A percentile compares a stretch with the other conserved stretches of the same genome.
phyloP scores from a whole-genome alignment of 2,888 invertebrate species.

The Xestia ashworthii region DNA sequence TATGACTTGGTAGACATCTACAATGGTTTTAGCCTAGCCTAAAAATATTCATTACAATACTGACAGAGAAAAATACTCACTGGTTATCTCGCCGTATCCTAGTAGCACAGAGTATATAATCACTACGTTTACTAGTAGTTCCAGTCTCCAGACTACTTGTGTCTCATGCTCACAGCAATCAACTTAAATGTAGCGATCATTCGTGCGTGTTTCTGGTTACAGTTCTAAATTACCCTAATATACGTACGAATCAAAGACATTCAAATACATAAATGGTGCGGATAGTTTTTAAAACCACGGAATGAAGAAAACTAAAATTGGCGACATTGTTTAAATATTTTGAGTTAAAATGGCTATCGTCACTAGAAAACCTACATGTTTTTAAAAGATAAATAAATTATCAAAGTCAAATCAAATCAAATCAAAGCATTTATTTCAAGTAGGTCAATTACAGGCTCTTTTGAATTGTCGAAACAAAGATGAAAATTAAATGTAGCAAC shows the following conservation, averaged over 20 bases:
- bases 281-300: neutral
- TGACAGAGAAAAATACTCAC: neutral
- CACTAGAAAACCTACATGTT: neutral
- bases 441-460: too few relatives aligned
- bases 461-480: too few relatives aligned
- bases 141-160: too few relatives aligned
- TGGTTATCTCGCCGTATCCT: neutral
- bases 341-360: neutral
- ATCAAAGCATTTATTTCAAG: too few relatives aligned
- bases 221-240: neutral
- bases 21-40: neutral
- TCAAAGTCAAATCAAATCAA: too few relatives aligned
- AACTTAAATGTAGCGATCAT: neutral
- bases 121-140: too few relatives aligned
- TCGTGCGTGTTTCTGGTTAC: neutral
- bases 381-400: neutral
- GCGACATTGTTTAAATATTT: neutral
- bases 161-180: neutral
- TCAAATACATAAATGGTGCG: neutral
- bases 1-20: neutral
- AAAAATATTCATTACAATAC: neutral
- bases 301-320: neutral
- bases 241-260: neutral
- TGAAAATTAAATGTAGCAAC: too few relatives aligned
- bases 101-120: too few relatives aligned